A percentile compares a stretch with the other conserved stretches of the same genome.
Conservation (phyloP, 2,888 invertebrate genomes). For the Augiades crinisus region DNA sequence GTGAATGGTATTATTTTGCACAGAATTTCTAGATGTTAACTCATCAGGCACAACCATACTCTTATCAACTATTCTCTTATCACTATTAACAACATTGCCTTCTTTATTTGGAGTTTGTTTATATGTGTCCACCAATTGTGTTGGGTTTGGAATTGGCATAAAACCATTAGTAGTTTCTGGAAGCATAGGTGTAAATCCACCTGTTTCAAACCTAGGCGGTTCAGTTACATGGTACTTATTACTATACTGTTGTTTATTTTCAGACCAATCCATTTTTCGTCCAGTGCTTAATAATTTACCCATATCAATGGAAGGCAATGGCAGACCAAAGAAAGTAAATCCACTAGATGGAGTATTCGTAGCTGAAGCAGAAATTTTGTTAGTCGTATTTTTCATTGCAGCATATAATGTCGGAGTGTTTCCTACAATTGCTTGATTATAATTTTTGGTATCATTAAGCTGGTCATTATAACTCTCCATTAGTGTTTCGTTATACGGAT, state of each 20-base stretch:
- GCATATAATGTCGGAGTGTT: constrained; percentile 70
- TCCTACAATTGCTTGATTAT: constrained; percentile 62
- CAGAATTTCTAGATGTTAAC: constrained; percentile 46
- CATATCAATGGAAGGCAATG: constrained; percentile 87
- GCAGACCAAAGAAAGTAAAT: constrained; percentile 93
- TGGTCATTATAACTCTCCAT: constrained; percentile 53
- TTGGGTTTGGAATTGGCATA: constrained; percentile 81
- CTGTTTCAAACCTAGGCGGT: constrained; percentile 85
- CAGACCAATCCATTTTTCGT: constrained; percentile 71
- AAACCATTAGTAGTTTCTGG: constrained; percentile 88
- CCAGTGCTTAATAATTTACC: constrained; percentile 82
- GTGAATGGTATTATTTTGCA: constrained; percentile 57
- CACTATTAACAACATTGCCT: constrained; percentile 42
- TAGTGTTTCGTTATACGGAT: constrained; percentile 84
- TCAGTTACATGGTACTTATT: constrained; percentile 65
- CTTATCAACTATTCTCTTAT: constrained; percentile 46
- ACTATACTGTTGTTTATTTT: constrained; percentile 53
- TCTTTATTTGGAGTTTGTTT: constrained; percentile 42
- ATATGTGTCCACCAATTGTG: constrained; percentile 42
- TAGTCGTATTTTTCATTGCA: constrained; percentile 54
- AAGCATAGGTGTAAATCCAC: constrained; percentile 89
- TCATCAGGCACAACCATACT: constrained; percentile 44
- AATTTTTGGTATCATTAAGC: constrained; percentile 52
- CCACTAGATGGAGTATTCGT: constrained; percentile 80
- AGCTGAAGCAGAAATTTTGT: constrained; percentile 55